Evolutionary conservation across 2,113 vertebrate species (phyloP), one percentile per base, ranked within the genome.

Genomic region (Glareola pratincola): DNA sequence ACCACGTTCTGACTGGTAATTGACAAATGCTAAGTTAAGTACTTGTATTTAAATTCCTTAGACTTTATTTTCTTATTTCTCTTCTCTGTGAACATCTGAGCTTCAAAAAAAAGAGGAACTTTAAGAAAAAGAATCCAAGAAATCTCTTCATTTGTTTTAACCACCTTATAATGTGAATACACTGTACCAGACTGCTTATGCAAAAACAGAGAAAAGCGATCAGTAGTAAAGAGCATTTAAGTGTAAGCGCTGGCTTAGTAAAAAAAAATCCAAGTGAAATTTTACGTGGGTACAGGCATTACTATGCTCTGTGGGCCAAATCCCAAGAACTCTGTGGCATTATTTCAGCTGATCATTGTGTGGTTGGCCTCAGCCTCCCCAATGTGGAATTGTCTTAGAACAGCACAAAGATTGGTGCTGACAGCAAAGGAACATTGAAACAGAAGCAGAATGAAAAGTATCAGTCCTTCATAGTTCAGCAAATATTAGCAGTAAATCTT

Each of bases 401-500:
- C 45, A 91, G 51, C 77, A 87, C 41, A 95, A 95, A 91, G 14
- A 10, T n/a, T 86, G 32, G 8, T 88, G 77, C 62, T 91, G 80
- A 94, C 83, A 95, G 45, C 64, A 91, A 76, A 26, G 17, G 56
- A 89, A 84, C 27, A 15, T 24, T 91, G 86, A 89, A 95, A 95
- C 34, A 90, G 69, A 86, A 92, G 48, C 45, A 73, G 45, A 23
- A 63, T 88, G 47, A 95, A 95, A 96, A 95, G 91, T 92, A 87
- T 66, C 1, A 0, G 19, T 63, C 20, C 26, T 75, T 92, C 50
- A 45, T 79, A 73, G 51, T 94, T 94, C 84, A 95, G 50, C 57
- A 94, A 88, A 76, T 88, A 94, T 91, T 90, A 92, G 15, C 62
- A 91, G 32, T 95, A 85, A 88, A 92, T 92, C 90, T 87, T 95